These are phyloP conservation scores for Drosophila sordidula DNA, from an alignment of 2,888 invertebrate genomes.

Conservation along the genomic window DNA sequence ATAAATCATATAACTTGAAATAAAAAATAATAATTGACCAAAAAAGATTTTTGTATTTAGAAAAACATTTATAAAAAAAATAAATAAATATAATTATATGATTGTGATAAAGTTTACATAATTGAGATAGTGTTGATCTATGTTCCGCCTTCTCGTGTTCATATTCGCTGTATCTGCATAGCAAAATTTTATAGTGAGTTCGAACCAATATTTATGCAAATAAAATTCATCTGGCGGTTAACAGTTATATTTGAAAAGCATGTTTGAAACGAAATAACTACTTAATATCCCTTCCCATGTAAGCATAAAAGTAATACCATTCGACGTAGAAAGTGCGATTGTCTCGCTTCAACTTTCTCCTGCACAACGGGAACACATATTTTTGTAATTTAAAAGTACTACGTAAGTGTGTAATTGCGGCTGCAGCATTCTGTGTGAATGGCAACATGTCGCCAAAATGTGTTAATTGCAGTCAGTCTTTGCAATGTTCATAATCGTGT, in stretches of 20 bases:
- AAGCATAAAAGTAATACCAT: no score
- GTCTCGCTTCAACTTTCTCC: neutral
- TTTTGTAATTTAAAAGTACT: neutral
- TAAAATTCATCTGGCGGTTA: no score
- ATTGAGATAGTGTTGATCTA: no score
- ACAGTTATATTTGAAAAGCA: neutral
- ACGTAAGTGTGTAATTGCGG: neutral
- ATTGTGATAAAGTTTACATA: no score
- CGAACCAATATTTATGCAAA: no score
- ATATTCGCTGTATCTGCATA: no score
- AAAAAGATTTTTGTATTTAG: no score
- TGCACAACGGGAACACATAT: neutral
- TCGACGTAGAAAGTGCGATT: neutral
- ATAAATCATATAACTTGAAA: no score
- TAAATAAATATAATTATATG: no score
- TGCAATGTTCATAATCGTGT: slow-evolving; percentile 14
- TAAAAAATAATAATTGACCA: no score
- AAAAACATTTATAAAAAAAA: neutral
- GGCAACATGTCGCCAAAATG: slow-evolving; percentile 26
- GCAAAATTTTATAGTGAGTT: no score
- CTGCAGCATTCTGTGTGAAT: slow-evolving; percentile 40
- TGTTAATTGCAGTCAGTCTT: slow-evolving; percentile 26
- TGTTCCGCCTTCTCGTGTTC: no score
- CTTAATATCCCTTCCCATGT: neutral
- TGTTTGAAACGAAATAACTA: neutral